Evolutionary conservation across 2,888 invertebrate genomes (phyloP), one percentile per base, ranked within the genome.

Genomic region (Acronicta aceris): DNA sequence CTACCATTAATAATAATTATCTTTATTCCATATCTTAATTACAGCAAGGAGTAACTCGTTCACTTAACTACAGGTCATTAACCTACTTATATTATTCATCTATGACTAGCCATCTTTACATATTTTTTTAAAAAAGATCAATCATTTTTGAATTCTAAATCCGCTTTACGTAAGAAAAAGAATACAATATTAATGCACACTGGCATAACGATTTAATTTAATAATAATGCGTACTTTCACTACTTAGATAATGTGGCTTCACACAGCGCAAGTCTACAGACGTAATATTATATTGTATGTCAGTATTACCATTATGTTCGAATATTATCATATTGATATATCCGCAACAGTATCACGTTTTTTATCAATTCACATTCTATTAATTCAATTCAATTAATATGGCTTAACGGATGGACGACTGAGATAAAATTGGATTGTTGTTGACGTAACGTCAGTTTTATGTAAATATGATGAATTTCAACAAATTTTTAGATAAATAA

Each of bases 211-310:
- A 51, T 55, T 51, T 72, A 68, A 56, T 59, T 69, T 69, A 57
- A 66, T 65, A 61, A 54, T 74, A 59, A 59, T 59, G 38, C n/a
- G 27, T 51, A 66, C 77, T 76, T 76, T 76, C 74, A 77, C 76
- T 68, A 33, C 46, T 71, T 66, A 58, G 54, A 69, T 60, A 69
- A 69, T 60, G 42, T 8, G 36, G 38, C 25, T 38, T 45, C 17
- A 16, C 7, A 38, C 25, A 17, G 51, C 38, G 59, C 27, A 58
- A 40, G 9, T 43, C 6, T 36, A 47, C 13, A 27, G 38, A 59
- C 30, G 25, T 15, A 38, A 63, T 45, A 45, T 51, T 59, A 57
- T 60, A 57, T 59, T 43, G 47, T 56, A 51, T 30, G 6, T 55
- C 5, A n/a, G 13, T n/a, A n/a, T 13, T 36, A 52, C 59, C 42